Conservation (phyloP, 2,888 invertebrate genomes). For the Drosophila nigricruria region DNA sequence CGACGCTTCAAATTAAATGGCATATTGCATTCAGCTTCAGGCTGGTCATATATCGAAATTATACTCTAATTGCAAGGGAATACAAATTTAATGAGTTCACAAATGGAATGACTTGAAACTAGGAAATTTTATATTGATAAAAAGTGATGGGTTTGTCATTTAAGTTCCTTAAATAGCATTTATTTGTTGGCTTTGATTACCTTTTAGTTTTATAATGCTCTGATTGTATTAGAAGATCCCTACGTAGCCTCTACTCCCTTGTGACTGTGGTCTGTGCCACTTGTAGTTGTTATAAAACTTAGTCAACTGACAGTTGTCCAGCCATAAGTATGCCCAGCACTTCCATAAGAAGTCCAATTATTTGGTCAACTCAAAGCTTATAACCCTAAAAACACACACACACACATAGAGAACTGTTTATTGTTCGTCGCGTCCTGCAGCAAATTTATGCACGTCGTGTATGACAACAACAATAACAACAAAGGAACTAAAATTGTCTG, state of each 20-base stretch:
- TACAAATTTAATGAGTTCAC: not conserved
- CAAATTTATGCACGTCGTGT: conserved; percentile 75
- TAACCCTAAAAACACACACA: conserved; percentile 30
- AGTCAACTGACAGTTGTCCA: conserved; percentile 37
- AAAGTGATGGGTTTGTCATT: not conserved
- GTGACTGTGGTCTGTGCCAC: not conserved
- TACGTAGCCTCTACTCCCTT: not conserved
- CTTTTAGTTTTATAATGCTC: too few relatives aligned
- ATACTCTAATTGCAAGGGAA: not conserved
- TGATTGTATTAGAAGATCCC: not conserved
- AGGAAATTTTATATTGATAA: not conserved
- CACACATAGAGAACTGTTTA: conserved; percentile 7
- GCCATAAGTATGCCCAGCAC: conserved; percentile 19
- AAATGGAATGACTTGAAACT: not conserved
- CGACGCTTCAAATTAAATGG: conserved; percentile 47
- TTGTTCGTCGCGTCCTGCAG: conserved; percentile 51
- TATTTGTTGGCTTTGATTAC: not conserved
- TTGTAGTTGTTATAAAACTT: conserved; percentile 42
- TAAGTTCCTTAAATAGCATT: not conserved
- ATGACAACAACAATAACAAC: conserved; percentile 41
- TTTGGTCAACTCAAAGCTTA: conserved; percentile 60
- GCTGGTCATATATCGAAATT: not conserved
- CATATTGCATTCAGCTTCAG: conserved; percentile 21
- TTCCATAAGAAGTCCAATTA: conserved; percentile 57
- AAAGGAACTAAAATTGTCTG: conserved; percentile 63